Evolutionary conservation across 2,797 vertebrate species (phyloP), one percentile per base, ranked within the genome.

Genomic region (Rhinatrema bivittatum): DNA sequence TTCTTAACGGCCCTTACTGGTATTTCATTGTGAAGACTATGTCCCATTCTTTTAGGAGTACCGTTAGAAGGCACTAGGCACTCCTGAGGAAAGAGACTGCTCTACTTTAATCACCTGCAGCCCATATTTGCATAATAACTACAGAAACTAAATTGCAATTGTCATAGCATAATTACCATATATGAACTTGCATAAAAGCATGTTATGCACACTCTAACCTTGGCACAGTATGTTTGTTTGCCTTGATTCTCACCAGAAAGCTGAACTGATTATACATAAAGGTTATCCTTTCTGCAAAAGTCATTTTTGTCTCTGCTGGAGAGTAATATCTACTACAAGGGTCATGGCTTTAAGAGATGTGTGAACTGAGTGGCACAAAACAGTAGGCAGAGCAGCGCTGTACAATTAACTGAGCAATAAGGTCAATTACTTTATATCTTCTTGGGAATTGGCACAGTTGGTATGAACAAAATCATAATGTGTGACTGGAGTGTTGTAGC

Each of bases 341-440:
- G 55, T 74, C 55, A 32, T 10, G 60, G 45, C 56, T 59, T 54
- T 34, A 43, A 59, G 67, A 72, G 54, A 70, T 40, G 25, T 17
- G 16, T 57, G 33, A 59, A 66, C 32, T 42, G 54, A 75, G 43
- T 70, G 59, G 39, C 56, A 66, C 40, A 70, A 60, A 74, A 57
- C 69, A 65, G 67, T 48, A 60, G 67, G 73, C 53, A 33, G n/a
- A n/a, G n/a, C n/a, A n/a, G n/a, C n/a, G n/a, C 62, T 46, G 40
- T 40, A 62, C 63, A 73, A 50, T 47, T 63, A 28, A 25, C 24
- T 61, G 60, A 74, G 55, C 68, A 74, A 38, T 62, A 71, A 76
- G 69, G 74, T 80, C 75, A 80, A 44, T 75, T 70, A 54, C 55
- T 74, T 68, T 54, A 56, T 59, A 65, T 51, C 44, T 70, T 39